Conservation (phyloP, 2,797 vertebrate genomes). For the Hirundo rustica region DNA sequence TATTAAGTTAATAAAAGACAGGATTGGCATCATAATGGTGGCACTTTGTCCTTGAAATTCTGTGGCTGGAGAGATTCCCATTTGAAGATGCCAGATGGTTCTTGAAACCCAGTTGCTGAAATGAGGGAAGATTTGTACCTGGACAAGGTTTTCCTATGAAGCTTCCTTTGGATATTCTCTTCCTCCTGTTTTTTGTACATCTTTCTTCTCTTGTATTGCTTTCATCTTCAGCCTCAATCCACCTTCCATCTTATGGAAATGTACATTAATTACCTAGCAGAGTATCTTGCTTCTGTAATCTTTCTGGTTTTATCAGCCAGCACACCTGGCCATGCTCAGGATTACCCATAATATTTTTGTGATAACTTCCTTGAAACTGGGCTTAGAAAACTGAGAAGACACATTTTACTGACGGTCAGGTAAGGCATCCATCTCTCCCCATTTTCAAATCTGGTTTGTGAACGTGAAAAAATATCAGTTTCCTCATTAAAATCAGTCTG, state of each 20-base stretch:
- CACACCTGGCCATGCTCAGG: background rate
- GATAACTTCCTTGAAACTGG: background rate
- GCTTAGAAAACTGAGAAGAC: background rate
- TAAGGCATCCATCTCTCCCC: background rate
- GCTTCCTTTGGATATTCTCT: background rate
- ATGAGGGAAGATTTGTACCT: background rate
- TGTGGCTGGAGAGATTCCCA: background rate
- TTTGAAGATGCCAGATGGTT: background rate
- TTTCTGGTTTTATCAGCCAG: background rate
- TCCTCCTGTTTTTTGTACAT: background rate
- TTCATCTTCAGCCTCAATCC: background rate
- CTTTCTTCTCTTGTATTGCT: background rate
- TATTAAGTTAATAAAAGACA: background rate
- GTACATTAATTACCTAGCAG: too few relatives aligned
- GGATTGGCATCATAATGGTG: background rate
- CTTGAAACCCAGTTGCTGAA: background rate
- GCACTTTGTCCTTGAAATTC: constrained; percentile 28
- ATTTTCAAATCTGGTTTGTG: background rate
- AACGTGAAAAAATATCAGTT: background rate
- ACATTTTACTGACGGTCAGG: background rate
- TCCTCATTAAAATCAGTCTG: background rate
- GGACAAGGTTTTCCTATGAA: background rate
- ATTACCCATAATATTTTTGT: background rate
- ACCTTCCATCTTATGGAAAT: too few relatives aligned
- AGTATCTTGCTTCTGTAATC: background rate